Conservation (phyloP, 2,113 vertebrate species). For the Micronycteris hirsuta region DNA sequence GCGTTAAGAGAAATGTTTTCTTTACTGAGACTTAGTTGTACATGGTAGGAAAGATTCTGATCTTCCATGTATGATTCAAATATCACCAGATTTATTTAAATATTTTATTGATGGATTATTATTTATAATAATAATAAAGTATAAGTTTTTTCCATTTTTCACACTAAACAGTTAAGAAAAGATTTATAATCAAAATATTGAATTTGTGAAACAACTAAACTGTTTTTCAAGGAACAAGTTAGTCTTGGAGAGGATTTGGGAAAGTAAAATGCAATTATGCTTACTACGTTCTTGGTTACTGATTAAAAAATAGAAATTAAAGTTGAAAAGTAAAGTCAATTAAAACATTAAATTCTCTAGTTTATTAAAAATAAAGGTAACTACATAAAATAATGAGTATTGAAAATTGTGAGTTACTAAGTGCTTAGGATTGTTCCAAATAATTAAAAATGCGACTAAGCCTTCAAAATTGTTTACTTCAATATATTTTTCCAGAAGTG, state of each 20-base stretch:
- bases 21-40: not conserved
- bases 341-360: not conserved
- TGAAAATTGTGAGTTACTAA: conserved; percentile 2
- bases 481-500: not conserved
- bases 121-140: not conserved
- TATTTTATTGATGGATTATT: not conserved
- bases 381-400: not conserved
- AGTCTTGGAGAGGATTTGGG: not conserved
- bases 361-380: not conserved
- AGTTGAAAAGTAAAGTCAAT: not conserved
- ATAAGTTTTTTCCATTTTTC: not conserved
- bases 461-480: not conserved
- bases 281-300: not conserved
- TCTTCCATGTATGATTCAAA: not conserved
- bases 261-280: not conserved
- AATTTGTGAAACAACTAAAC: not conserved
- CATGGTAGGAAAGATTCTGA: not conserved
- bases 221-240: not conserved
- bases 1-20: not conserved
- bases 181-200: not conserved
- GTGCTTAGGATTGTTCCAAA: not conserved
- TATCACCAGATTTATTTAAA: not conserved
- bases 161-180: not conserved
- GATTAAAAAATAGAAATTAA: not conserved
- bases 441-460: not conserved